Conservation (phyloP, 1,140 invertebrate genomes). For the Philaenus spumarius region DNA sequence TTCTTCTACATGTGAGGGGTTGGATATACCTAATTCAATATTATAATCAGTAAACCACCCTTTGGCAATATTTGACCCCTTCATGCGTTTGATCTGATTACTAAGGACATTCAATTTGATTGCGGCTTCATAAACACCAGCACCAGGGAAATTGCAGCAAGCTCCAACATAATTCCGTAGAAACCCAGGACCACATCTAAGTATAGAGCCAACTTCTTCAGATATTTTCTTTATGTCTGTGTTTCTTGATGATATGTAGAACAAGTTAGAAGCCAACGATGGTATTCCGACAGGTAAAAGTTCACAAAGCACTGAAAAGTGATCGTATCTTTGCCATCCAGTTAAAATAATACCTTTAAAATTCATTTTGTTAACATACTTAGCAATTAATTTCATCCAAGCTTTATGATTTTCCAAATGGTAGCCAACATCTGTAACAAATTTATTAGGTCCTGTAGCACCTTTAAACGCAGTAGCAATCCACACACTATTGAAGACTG, state of each 20-base stretch:
- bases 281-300: slow-evolving; percentile 56
- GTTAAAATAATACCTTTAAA: slow-evolving; percentile 25
- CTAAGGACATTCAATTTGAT: slow-evolving; percentile 2
- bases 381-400: slow-evolving; percentile 22
- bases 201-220: slow-evolving; percentile 6
- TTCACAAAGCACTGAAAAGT: slow-evolving; percentile 59
- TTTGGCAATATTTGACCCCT: slow-evolving; percentile 8
- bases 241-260: slow-evolving; percentile 29
- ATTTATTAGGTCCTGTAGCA: slow-evolving; percentile 43
- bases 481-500: slow-evolving; percentile 53
- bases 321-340: slow-evolving; percentile 48
- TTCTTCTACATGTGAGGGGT: slow-evolving; percentile 19
- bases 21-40: slow-evolving; percentile 21
- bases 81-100: slow-evolving; percentile 7
- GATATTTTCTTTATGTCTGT: neutral
- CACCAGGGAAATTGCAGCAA: neutral
- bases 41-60: slow-evolving; percentile 25
- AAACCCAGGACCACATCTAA: slow-evolving; percentile 17
- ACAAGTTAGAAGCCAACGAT: slow-evolving; percentile 42
- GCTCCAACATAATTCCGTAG: neutral
- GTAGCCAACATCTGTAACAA: slow-evolving; percentile 41
- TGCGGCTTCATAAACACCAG: slow-evolving; percentile 1
- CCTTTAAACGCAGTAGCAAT: slow-evolving; percentile 58
- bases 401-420: slow-evolving; percentile 27
- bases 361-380: slow-evolving; percentile 11